These are phyloP conservation scores for Hoplodrina ambigua DNA, from an alignment of 2,888 invertebrate species.

Conservation along the genomic window DNA sequence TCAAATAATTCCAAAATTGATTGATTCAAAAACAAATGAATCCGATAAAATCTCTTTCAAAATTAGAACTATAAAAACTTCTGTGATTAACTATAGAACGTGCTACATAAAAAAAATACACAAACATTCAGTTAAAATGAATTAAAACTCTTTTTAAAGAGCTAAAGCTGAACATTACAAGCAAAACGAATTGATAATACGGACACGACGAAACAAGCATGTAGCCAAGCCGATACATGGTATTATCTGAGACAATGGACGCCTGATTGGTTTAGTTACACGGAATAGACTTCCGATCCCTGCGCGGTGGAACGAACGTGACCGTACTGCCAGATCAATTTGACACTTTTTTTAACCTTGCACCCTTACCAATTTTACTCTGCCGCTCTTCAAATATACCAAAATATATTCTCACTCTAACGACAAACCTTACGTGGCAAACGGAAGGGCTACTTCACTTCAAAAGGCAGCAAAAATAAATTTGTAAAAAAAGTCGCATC, in stretches of 20 bases:
- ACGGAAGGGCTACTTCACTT: not conserved
- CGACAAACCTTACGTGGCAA: slow-evolving; percentile 6
- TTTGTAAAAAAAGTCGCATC: slow-evolving; percentile 39
- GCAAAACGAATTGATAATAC: slow-evolving; percentile 59
- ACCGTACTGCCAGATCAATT: slow-evolving; percentile 78
- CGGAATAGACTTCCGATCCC: slow-evolving; percentile 81
- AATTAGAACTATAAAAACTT: slow-evolving; percentile 3
- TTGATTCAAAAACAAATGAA: slow-evolving; percentile 13
- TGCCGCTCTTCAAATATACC: slow-evolving; percentile 22
- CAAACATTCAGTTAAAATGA: slow-evolving; percentile 13
- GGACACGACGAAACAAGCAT: slow-evolving; percentile 63
- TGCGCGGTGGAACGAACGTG: slow-evolving; percentile 77
- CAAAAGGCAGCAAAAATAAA: slow-evolving; percentile 12
- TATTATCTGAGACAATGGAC: slow-evolving; percentile 83
- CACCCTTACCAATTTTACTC: slow-evolving; percentile 52
- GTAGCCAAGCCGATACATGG: slow-evolving; percentile 71
- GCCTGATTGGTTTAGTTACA: slow-evolving; percentile 88
- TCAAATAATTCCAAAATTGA: slow-evolving; percentile 15
- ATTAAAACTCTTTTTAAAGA: slow-evolving; percentile 43
- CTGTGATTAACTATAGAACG: not conserved
- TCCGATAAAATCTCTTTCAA: not conserved
- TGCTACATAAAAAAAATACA: slow-evolving; percentile 24
- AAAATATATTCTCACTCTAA: slow-evolving; percentile 40
- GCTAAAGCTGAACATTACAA: slow-evolving; percentile 36
- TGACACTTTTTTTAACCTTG: slow-evolving; percentile 77